Percentiles rank a stretch among this genome's conserved stretches.
Evolutionary conservation across 2,113 vertebrate genomes (phyloP).

Genomic region (Syngnathus scovelli): DNA sequence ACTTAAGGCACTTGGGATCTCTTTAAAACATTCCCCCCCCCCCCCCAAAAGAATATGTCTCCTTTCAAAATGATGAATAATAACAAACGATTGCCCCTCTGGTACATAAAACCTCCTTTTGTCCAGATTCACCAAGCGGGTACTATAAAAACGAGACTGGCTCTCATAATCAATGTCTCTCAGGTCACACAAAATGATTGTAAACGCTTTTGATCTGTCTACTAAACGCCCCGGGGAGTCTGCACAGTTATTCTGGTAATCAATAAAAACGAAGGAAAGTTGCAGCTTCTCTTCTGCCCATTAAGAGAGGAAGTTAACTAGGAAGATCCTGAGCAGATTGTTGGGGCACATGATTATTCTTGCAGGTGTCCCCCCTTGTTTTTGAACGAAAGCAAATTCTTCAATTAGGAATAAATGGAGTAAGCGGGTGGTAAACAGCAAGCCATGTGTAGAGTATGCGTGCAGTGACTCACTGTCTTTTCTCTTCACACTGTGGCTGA

Average conservation of each 20-base stretch:
- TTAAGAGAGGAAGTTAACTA: not conserved
- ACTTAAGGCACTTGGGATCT: not conserved
- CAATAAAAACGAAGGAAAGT: slow-evolving; percentile 18
- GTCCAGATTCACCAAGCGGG: slow-evolving; percentile 4
- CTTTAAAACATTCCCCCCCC: not conserved
- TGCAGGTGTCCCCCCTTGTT: too few species aligned
- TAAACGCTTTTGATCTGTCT: slow-evolving; percentile 4
- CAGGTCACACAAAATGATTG: slow-evolving; percentile 17
- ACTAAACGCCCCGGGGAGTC: slow-evolving; percentile 13
- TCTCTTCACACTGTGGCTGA: slow-evolving; percentile 34
- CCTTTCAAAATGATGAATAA: not conserved
- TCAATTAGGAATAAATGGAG: too few species aligned
- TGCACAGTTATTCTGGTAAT: slow-evolving; percentile 15
- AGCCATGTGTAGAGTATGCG: too few species aligned
- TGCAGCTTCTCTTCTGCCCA: not conserved
- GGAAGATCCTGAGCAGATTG: too few species aligned
- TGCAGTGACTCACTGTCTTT: slow-evolving; percentile 52
- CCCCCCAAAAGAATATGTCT: not conserved
- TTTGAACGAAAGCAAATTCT: too few species aligned
- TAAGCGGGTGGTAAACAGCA: too few species aligned
- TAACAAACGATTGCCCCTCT: not conserved
- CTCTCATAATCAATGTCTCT: slow-evolving; percentile 16
- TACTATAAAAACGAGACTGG: not conserved
- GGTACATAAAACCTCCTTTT: not conserved
- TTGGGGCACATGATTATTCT: too few species aligned